These are phyloP conservation scores for Albula goreensis DNA, from an alignment of 2,113 vertebrate genomes.

Conservation along the genomic window DNA sequence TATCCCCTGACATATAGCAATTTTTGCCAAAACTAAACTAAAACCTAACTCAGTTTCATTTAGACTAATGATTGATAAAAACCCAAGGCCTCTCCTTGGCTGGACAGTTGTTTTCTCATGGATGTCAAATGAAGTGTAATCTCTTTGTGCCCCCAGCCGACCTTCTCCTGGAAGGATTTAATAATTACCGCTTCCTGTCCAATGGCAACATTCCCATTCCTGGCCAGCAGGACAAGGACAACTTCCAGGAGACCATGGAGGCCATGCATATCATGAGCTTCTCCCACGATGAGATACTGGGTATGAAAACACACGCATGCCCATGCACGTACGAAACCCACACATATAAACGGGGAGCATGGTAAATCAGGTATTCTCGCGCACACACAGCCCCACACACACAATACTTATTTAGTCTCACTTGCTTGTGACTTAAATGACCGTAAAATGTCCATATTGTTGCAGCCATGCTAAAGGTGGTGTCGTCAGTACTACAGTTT, in stretches of 20 bases:
- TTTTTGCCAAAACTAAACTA: too few species aligned
- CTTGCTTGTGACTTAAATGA: too few species aligned
- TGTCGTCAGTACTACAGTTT: conserved; percentile 95
- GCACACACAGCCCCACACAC: background rate
- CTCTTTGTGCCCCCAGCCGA: conserved; percentile 67
- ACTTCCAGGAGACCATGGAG: conserved; percentile 86
- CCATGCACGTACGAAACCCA: background rate
- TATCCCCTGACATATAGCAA: too few species aligned
- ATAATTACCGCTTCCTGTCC: conserved; percentile 80
- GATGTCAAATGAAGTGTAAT: conserved; percentile 20
- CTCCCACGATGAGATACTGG: conserved; percentile 79
- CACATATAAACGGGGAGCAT: background rate
- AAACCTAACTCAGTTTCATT: conserved; percentile 10
- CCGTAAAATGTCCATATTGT: conserved; percentile 11
- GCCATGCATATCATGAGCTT: conserved; percentile 87
- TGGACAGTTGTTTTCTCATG: background rate
- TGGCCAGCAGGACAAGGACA: conserved; percentile 83
- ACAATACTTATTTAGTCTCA: background rate
- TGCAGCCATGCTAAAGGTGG: conserved; percentile 94
- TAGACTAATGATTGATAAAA: background rate
- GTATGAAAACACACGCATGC: conserved; percentile 60
- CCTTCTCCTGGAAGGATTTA: conserved; percentile 83
- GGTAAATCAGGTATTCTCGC: background rate
- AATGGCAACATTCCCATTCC: conserved; percentile 83
- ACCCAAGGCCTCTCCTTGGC: background rate